A percentile compares a stretch with the other conserved stretches of the same genome.
Conservation (phyloP, 2,888 invertebrate genomes). For the Trypoxylon attenuatum region DNA sequence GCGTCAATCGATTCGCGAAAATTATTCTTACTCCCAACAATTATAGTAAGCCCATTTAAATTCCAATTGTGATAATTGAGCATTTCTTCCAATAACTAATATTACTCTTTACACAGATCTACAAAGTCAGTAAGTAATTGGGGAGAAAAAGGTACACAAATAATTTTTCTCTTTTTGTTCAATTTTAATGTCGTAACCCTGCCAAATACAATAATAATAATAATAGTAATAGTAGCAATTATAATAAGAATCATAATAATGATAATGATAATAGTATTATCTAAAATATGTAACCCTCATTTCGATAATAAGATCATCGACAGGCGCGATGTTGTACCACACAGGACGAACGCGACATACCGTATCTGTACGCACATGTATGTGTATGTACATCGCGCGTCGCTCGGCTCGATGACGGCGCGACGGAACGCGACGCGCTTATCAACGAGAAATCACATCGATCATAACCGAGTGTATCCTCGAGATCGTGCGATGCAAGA, state of each 20-base stretch:
- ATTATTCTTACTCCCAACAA: too few relatives aligned
- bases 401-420: constrained; percentile 23
- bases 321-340: constrained; percentile 51
- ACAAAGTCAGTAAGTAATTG: too few relatives aligned
- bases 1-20: too few relatives aligned
- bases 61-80: too few relatives aligned
- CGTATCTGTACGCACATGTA: constrained; percentile 10
- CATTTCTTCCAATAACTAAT: too few relatives aligned
- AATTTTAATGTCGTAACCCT: constrained; percentile 74
- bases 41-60: too few relatives aligned
- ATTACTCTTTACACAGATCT: too few relatives aligned
- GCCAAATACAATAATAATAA: constrained; percentile 73
- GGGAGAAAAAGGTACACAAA: not conserved
- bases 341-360: constrained; percentile 31
- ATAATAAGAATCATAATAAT: constrained; percentile 61
- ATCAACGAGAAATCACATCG: constrained; percentile 36
- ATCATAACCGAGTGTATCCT: constrained; percentile 21
- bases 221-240: constrained; percentile 59
- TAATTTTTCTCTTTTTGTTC: constrained; percentile 47
- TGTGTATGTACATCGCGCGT: constrained; percentile 1
- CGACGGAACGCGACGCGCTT: constrained; percentile 42
- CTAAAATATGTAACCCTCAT: constrained; percentile 71
- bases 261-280: constrained; percentile 65
- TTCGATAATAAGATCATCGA: constrained; percentile 66
- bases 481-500: constrained; percentile 37